These are phyloP conservation scores for Sycobia sp. DNA, from an alignment of 1,140 invertebrate species.

Conservation along the genomic window DNA sequence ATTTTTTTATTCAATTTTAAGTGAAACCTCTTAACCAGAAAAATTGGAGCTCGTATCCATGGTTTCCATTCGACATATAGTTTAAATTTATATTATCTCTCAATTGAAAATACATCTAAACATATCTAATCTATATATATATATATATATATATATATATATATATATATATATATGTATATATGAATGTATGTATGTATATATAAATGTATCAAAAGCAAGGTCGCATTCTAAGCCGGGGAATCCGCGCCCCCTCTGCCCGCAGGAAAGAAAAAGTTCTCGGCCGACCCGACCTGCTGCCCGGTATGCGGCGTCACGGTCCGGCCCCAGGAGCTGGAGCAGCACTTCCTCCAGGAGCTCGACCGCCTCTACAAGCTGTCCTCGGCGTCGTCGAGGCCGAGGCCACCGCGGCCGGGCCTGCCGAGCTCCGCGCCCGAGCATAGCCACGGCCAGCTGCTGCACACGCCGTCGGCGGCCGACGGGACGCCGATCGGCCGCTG, in stretches of 20 bases:
- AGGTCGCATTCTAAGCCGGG: too few species aligned
- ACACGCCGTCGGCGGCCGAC: conserved; percentile 63
- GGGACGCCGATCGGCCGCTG: conserved; percentile 75
- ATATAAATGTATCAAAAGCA: too few species aligned
- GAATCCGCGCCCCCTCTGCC: conserved; percentile 4
- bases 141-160: too few species aligned
- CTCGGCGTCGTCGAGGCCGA: conserved; percentile 56
- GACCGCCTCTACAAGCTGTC: conserved; percentile 73
- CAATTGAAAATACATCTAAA: too few species aligned
- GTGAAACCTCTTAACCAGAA: too few species aligned
- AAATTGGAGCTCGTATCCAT: too few species aligned
- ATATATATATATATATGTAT: too few species aligned
- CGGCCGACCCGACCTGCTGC: conserved; percentile 72
- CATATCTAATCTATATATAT: too few species aligned
- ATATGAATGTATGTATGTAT: too few species aligned
- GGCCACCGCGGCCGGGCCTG: conserved; percentile 58
- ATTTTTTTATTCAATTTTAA: too few species aligned
- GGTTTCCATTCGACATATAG: too few species aligned
- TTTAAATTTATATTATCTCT: too few species aligned
- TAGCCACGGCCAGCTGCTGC: conserved; percentile 59
- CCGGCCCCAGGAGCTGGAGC: conserved; percentile 73
- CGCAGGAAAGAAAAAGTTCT: conserved; percentile 61
- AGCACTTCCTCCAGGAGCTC: conserved; percentile 76
- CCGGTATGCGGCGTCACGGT: conserved; percentile 81
- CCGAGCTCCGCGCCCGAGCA: conserved; percentile 59